These are phyloP conservation scores for Leucophenga maculata DNA, from an alignment of 2,888 invertebrate species.

Conservation along the genomic window DNA sequence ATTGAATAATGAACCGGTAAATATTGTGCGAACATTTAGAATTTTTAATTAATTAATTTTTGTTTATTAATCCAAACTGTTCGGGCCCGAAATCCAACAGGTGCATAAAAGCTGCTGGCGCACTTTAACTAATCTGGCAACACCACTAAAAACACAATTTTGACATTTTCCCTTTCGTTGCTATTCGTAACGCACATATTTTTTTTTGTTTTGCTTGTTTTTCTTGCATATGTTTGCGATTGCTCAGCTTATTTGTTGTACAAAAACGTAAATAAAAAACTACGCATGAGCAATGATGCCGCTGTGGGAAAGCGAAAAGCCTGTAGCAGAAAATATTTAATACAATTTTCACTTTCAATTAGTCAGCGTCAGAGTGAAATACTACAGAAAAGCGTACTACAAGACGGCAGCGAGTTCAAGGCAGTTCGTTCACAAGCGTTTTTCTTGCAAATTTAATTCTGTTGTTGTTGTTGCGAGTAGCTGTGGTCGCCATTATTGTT, in stretches of 20 bases:
- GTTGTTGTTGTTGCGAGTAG: slow-evolving; percentile 29
- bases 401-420: slow-evolving; percentile 49
- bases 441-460: slow-evolving; percentile 39
- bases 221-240: slow-evolving; percentile 44
- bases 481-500: slow-evolving; percentile 8
- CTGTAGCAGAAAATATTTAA: slow-evolving; percentile 5
- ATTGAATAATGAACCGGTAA: too few species aligned
- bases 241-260: slow-evolving; percentile 38
- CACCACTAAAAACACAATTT: background rate
- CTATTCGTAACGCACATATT: background rate
- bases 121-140: slow-evolving; percentile 5
- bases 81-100: too few species aligned
- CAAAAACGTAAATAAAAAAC: slow-evolving; percentile 19
- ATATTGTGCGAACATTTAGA: too few species aligned
- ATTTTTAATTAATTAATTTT: too few species aligned
- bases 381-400: background rate
- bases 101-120: background rate
- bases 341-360: slow-evolving; percentile 17
- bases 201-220: slow-evolving; percentile 8
- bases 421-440: slow-evolving; percentile 59
- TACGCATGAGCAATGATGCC: background rate
- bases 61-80: too few species aligned
- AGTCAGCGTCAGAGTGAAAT: slow-evolving; percentile 14
- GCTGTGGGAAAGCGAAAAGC: slow-evolving; percentile 51
- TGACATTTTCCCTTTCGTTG: background rate